phyloP scores from a whole-genome alignment of 2,113 vertebrate species.

The Panthera tigris region DNA sequence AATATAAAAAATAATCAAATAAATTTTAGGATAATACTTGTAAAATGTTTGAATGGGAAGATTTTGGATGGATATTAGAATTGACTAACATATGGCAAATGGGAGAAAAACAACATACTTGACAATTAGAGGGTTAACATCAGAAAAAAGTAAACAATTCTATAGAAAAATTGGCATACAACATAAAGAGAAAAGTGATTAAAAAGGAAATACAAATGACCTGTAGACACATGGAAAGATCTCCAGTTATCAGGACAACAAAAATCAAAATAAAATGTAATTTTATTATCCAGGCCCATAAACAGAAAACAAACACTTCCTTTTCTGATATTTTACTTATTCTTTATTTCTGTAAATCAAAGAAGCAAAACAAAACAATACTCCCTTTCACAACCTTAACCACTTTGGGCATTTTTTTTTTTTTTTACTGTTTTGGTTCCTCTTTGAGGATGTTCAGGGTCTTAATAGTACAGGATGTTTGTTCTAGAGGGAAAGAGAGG shows the following conservation, averaged over 20 bases:
- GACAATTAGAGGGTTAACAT: neutral
- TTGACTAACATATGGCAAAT: neutral
- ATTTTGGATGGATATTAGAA: neutral
- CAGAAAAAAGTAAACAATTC: neutral
- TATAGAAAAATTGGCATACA: neutral
- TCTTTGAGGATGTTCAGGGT: neutral
- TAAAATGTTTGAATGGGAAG: neutral
- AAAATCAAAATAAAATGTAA: neutral
- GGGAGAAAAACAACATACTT: neutral
- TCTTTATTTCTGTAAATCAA: slow-evolving; percentile 44
- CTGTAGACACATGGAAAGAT: neutral
- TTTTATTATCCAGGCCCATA: neutral
- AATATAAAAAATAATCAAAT: neutral
- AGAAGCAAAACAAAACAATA: neutral
- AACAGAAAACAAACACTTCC: neutral
- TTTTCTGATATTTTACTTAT: neutral
- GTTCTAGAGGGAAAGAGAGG: neutral
- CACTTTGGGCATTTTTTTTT: slow-evolving; percentile 9
- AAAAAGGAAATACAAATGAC: neutral
- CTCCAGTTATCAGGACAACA: neutral
- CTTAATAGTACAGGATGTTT: neutral
- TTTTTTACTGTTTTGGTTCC: neutral
- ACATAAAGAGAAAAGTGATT: neutral
- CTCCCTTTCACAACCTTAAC: neutral
- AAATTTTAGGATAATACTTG: neutral